phyloP scores from a whole-genome alignment of 2,113 vertebrate genomes.

The Tretioscincus oriximinensis region DNA sequence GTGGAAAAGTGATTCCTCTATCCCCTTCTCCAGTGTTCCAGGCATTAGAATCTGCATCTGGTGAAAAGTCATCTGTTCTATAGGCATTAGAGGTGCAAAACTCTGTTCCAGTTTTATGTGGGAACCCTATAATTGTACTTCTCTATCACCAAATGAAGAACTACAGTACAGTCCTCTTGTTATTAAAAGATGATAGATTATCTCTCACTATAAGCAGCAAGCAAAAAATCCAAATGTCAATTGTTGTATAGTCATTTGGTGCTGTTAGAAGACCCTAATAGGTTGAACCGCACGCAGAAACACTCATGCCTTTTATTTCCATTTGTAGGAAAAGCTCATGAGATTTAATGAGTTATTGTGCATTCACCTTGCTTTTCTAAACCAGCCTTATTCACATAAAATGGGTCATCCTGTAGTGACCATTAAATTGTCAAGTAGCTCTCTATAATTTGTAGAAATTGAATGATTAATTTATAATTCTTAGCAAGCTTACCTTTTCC shows the following conservation, averaged over 20 bases:
- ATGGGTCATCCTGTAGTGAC: conserved; percentile 17
- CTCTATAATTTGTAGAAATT: background rate
- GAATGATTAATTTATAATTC: background rate
- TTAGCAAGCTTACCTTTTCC: background rate
- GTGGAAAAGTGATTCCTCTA: too few species aligned
- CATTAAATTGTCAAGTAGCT: background rate
- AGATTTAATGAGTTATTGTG: conserved; percentile 44
- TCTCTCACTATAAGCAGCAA: background rate
- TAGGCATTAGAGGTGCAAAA: too few species aligned
- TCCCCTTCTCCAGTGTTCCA: too few species aligned
- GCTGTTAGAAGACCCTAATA: background rate
- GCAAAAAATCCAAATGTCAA: conserved; percentile 6
- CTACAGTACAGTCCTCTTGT: too few species aligned
- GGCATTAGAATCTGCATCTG: too few species aligned
- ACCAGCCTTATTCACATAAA: conserved; percentile 7
- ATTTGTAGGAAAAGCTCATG: conserved; percentile 13
- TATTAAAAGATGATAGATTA: background rate
- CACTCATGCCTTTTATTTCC: background rate
- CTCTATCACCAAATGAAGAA: too few species aligned
- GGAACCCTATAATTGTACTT: too few species aligned
- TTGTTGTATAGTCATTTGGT: background rate
- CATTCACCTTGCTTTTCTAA: conserved; percentile 5
- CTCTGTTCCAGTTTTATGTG: too few species aligned
- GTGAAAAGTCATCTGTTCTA: too few species aligned
- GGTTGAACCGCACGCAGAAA: background rate